Evolutionary conservation across 2,888 invertebrate genomes (phyloP).

Genomic region (Tigriopus californicus): DNA sequence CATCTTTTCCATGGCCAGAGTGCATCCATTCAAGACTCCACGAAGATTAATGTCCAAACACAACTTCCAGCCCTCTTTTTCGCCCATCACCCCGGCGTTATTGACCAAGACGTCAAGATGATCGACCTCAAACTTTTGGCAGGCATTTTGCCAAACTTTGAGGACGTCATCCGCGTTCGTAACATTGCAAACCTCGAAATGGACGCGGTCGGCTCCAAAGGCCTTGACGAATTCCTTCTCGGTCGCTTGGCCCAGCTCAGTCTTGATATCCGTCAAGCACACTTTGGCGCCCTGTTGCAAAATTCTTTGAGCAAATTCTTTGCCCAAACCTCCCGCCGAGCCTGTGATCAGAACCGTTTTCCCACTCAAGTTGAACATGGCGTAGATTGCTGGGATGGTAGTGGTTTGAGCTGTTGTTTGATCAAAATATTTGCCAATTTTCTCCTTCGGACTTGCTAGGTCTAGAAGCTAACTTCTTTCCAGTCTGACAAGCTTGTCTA

Average conservation of each 20-base stretch:
- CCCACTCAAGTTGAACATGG: not conserved
- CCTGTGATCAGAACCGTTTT: constrained; percentile 1
- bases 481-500: too few species aligned
- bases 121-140: not conserved
- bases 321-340: constrained; percentile 4
- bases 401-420: too few species aligned
- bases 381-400: too few species aligned
- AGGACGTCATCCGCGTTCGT: not conserved
- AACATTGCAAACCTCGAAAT: not conserved
- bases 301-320: constrained; percentile 8
- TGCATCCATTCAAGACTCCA: not conserved
- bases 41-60: constrained; percentile 12
- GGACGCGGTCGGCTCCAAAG: not conserved
- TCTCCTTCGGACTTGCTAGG: too few species aligned
- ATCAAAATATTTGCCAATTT: too few species aligned
- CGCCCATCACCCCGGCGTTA: constrained; percentile 13
- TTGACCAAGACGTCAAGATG: not conserved
- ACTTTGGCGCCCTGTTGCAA: not conserved
- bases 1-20: not conserved
- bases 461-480: too few species aligned
- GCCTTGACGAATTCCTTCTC: not conserved
- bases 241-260: not conserved
- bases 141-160: not conserved
- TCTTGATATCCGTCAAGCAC: not conserved
- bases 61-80: constrained; percentile 6